Evolutionary conservation across 2,797 vertebrate species (phyloP).

Genomic region (Lophius americanus): DNA sequence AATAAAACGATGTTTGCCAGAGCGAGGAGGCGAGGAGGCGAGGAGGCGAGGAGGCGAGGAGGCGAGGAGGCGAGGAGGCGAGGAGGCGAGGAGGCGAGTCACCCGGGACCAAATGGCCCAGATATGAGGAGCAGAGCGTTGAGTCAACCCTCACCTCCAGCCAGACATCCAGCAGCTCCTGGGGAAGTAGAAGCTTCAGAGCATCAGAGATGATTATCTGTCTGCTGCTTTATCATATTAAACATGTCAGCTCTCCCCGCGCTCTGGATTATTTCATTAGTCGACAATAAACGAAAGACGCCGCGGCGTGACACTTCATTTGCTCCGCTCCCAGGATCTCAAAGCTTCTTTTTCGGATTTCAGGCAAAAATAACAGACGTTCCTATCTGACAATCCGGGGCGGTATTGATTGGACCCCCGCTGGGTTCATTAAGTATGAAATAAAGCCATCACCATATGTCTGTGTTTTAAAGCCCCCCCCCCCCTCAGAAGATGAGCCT

Average conservation of each 20-base stretch:
- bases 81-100: constrained; percentile 72
- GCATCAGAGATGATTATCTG: constrained; percentile 42
- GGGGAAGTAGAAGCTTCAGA: constrained; percentile 45
- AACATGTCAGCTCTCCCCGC: constrained; percentile 14
- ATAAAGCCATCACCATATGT: constrained; percentile 77
- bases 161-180: constrained; percentile 57
- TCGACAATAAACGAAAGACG: constrained; percentile 41
- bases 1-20: constrained; percentile 82
- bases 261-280: constrained; percentile 22
- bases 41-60: constrained; percentile 47
- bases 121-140: constrained; percentile 79
- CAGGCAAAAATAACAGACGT: constrained; percentile 31
- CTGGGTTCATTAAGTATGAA: constrained; percentile 65
- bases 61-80: background rate
- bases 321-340: constrained; percentile 29
- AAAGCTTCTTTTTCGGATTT: constrained; percentile 43
- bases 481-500: constrained; percentile 69
- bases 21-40: constrained; percentile 51
- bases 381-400: constrained; percentile 52
- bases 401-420: constrained; percentile 69
- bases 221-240: constrained; percentile 44
- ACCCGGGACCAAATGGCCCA: constrained; percentile 81
- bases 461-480: constrained; percentile 71
- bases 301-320: constrained; percentile 29
- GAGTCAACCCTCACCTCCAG: constrained; percentile 71